Evolutionary conservation across 1,140 invertebrate species (phyloP).

Genomic region (Drosophila saltans): DNA sequence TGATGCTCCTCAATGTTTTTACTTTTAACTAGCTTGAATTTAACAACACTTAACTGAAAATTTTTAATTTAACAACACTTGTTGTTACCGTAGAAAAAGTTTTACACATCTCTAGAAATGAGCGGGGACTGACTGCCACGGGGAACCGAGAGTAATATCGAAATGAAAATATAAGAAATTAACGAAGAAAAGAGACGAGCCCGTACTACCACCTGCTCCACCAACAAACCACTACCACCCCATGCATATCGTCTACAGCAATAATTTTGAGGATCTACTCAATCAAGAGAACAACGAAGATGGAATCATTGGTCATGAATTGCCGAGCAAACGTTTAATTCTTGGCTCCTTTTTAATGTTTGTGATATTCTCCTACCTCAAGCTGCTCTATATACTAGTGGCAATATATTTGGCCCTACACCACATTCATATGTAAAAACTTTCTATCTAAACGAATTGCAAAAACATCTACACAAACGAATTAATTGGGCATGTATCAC

Average conservation of each 20-base stretch:
- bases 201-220: not conserved
- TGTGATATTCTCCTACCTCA: conserved; percentile 75
- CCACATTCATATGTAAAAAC: conserved; percentile 42
- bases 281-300: conserved; percentile 68
- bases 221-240: conserved; percentile 48
- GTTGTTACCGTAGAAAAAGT: too few species aligned
- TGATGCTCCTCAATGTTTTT: not conserved
- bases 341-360: conserved; percentile 79
- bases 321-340: conserved; percentile 42
- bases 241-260: conserved; percentile 24
- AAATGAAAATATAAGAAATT: not conserved
- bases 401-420: conserved; percentile 73
- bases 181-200: not conserved
- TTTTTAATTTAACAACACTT: too few species aligned
- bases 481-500: conserved; percentile 68
- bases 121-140: not conserved
- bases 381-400: conserved; percentile 75
- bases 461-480: not conserved
- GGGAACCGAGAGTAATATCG: not conserved
- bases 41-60: too few species aligned
- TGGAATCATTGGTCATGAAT: conserved; percentile 35
- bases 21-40: not conserved
- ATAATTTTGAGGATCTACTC: conserved; percentile 52
- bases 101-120: not conserved
- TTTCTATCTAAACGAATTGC: too few species aligned